These are phyloP conservation scores for Rattus norvegicus DNA, from an alignment of 2,113 vertebrate genomes.

Conservation along the genomic window GRCr8 NC_086039.1:58464501-58465000, in stretches of 20 bases:
- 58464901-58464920: background rate
- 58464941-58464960: background rate
- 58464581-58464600: background rate
- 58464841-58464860: background rate
- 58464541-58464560: background rate
- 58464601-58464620: background rate
- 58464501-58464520: background rate
- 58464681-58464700: background rate
- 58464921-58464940: background rate
- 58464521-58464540: background rate
- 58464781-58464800: background rate
- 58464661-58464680: conserved; percentile 29
- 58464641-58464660: background rate
- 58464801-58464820: background rate
- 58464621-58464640: background rate
- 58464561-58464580: background rate
- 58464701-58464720: background rate
- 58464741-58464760: background rate
- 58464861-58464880: background rate
- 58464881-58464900: background rate
- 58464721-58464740: background rate
- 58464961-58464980: background rate
- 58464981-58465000: background rate
- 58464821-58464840: background rate
- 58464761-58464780: background rate